phyloP scores from a whole-genome alignment of 1,140 invertebrate genomes.

The Bathynomus jamesi region DNA sequence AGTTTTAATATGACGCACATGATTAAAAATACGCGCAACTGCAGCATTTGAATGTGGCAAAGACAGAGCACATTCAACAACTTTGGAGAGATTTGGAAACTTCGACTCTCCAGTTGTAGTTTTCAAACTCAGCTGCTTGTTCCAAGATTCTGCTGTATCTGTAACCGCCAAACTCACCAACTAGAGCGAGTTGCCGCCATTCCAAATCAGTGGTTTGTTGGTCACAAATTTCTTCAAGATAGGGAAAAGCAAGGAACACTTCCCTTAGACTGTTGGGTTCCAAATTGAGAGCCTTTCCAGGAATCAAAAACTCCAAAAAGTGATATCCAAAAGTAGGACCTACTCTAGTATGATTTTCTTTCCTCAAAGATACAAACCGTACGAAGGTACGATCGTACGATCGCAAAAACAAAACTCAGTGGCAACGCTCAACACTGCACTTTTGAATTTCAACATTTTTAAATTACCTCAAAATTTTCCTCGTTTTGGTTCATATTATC shows the following conservation, averaged over 20 bases:
- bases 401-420: too few species aligned
- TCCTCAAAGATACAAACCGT: too few species aligned
- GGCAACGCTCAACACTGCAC: too few species aligned
- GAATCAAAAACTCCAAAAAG: too few species aligned
- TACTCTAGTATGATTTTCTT: too few species aligned
- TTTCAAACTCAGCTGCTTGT: slow-evolving; percentile 2
- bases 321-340: too few species aligned
- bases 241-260: slow-evolving; percentile 15
- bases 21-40: slow-evolving; percentile 8
- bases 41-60: slow-evolving; percentile 14
- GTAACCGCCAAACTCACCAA: background rate
- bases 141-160: slow-evolving; percentile 10
- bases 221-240: background rate
- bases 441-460: too few species aligned
- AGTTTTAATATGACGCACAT: slow-evolving; percentile 6
- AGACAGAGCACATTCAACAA: slow-evolving; percentile 1
- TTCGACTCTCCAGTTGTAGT: background rate
- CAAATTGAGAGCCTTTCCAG: background rate
- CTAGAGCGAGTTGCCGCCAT: slow-evolving; percentile 12
- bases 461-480: too few species aligned
- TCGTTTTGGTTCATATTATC: too few species aligned
- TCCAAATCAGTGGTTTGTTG: slow-evolving; percentile 2
- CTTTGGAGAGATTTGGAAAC: slow-evolving; percentile 13
- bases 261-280: background rate
- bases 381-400: too few species aligned